Evolutionary conservation across 2,113 vertebrate species (phyloP).

Genomic region (Mustelus asterias): DNA sequence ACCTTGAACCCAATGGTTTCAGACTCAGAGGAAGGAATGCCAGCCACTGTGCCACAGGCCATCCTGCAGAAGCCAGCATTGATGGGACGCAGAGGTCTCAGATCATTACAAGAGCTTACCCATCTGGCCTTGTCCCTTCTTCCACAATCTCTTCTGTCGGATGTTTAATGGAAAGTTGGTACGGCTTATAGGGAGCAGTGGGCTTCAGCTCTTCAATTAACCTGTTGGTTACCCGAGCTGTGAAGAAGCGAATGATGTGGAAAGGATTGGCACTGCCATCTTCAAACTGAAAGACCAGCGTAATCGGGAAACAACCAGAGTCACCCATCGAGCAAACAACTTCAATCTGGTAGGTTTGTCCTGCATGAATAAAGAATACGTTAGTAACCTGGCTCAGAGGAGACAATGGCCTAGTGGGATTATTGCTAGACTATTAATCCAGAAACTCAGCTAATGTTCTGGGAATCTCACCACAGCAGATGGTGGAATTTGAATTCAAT

Average conservation of each 20-base stretch:
- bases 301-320: constrained; percentile 61
- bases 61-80: neutral
- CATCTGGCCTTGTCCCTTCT: constrained; percentile 61
- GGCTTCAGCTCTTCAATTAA: constrained; percentile 61
- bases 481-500: too few relatives aligned
- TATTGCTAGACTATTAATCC: too few relatives aligned
- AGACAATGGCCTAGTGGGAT: too few relatives aligned
- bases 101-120: constrained; percentile 51
- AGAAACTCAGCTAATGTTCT: too few relatives aligned
- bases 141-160: constrained; percentile 44
- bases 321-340: constrained; percentile 52
- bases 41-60: neutral
- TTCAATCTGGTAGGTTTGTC: constrained; percentile 55
- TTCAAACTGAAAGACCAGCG: constrained; percentile 66
- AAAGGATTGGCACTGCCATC: constrained; percentile 49
- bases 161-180: constrained; percentile 42
- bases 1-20: too few relatives aligned
- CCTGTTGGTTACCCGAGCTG: constrained; percentile 51
- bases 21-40: too few relatives aligned
- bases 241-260: constrained; percentile 68
- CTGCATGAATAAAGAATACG: constrained; percentile 49
- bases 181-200: constrained; percentile 55
- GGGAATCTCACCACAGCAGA: too few relatives aligned
- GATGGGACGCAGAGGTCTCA: neutral
- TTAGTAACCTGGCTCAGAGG: neutral